A percentile compares a stretch with the other conserved stretches of the same genome.
Conservation (phyloP, 2,113 vertebrate species). For the Riparia riparia region DNA sequence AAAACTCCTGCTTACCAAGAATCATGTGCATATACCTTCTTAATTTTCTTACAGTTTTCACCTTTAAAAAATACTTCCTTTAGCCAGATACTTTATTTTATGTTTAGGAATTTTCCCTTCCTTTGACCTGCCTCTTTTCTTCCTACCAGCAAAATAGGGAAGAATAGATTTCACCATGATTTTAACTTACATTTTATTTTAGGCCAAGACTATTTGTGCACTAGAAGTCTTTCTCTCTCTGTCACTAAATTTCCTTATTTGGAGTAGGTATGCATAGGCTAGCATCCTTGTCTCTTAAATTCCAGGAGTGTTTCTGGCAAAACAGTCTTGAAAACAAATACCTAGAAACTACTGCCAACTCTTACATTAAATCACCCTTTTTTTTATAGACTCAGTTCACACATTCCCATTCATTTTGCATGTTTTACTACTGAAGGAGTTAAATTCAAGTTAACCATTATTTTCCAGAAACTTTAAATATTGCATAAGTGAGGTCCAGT, state of each 20-base stretch:
- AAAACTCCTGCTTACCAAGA: not conserved
- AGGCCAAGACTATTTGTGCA: not conserved
- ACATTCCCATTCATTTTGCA: not conserved
- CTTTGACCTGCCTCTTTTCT: not conserved
- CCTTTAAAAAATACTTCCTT: not conserved
- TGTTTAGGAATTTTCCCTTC: not conserved
- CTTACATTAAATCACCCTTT: not conserved
- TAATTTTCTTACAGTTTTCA: not conserved
- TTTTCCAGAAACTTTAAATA: not conserved
- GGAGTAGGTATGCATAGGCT: not conserved
- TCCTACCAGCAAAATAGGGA: not conserved
- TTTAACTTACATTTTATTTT: not conserved
- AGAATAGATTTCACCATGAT: not conserved
- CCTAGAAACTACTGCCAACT: not conserved
- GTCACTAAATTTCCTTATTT: not conserved
- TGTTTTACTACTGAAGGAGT: not conserved
- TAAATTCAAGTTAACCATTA: not conserved
- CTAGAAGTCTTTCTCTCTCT: not conserved
- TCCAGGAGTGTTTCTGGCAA: not conserved
- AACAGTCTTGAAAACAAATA: not conserved
- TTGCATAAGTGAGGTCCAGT: not conserved
- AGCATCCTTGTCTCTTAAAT: not conserved
- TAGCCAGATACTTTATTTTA: not conserved
- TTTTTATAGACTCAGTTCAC: not conserved
- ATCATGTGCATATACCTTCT: rapidly evolving